Conservation (phyloP, 2,888 invertebrate genomes). For the Epistrophe eligans region DNA sequence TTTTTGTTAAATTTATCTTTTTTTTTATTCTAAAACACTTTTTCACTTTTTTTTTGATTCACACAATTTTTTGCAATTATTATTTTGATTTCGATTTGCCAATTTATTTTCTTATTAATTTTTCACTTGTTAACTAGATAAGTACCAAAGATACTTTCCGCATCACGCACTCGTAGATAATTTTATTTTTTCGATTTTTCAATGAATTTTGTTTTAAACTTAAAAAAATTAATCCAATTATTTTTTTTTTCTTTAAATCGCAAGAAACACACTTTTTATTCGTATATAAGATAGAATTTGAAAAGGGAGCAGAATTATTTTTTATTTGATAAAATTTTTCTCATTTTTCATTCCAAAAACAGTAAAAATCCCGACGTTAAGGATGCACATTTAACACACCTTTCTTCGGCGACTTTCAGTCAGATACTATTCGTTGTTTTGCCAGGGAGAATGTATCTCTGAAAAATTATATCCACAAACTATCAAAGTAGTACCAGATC, state of each 20-base stretch:
- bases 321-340: conserved; percentile 9
- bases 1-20: conserved; percentile 16
- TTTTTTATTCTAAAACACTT: conserved; percentile 2
- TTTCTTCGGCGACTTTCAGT: conserved; percentile 78
- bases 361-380: conserved; percentile 63
- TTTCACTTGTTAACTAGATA: conserved; percentile 31
- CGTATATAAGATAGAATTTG: not conserved
- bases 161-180: conserved; percentile 27
- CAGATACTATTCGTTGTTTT: conserved; percentile 78
- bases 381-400: conserved; percentile 69
- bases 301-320: not conserved
- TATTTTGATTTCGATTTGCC: not conserved
- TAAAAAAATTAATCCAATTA: conserved; percentile 35
- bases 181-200: conserved; percentile 32
- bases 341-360: conserved; percentile 29
- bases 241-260: conserved; percentile 17
- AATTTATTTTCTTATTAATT: conserved; percentile 16
- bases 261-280: conserved; percentile 9
- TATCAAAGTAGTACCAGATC: conserved; percentile 53
- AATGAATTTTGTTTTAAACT: conserved; percentile 17
- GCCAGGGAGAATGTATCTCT: conserved; percentile 70
- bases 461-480: conserved; percentile 34
- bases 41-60: conserved; percentile 23
- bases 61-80: conserved; percentile 16
- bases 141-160: conserved; percentile 44